phyloP scores from a whole-genome alignment of 1,140 invertebrate genomes.

The Megalonaias nervosa region DNA sequence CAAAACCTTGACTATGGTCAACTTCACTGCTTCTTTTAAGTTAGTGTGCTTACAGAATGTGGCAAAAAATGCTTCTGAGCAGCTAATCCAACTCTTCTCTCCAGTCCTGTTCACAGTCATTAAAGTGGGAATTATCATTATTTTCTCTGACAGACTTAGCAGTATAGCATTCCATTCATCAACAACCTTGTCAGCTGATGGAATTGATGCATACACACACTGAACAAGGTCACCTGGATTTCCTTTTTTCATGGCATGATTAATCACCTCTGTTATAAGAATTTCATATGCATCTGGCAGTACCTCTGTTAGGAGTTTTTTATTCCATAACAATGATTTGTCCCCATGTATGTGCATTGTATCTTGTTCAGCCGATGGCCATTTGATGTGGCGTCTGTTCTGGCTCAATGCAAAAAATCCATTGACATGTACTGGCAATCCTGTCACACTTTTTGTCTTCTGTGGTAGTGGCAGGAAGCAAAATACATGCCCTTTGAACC shows the following conservation, averaged over 20 bases:
- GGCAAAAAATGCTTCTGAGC: constrained; percentile 16
- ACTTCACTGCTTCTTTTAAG: too few species aligned
- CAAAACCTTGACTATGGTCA: too few species aligned
- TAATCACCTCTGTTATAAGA: constrained; percentile 27
- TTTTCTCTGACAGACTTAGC: neutral
- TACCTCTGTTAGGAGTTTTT: constrained; percentile 51
- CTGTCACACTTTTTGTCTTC: constrained; percentile 47
- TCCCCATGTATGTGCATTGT: constrained; percentile 38
- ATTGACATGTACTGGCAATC: constrained; percentile 64
- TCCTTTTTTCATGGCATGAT: neutral
- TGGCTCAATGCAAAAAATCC: constrained; percentile 63
- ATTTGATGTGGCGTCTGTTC: constrained; percentile 62
- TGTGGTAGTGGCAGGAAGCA: constrained; percentile 65
- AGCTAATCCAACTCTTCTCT: constrained; percentile 7
- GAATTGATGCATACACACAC: constrained; percentile 27
- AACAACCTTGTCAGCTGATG: constrained; percentile 5
- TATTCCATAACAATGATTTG: constrained; percentile 58
- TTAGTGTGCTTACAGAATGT: constrained; percentile 1
- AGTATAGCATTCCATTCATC: constrained; percentile 13
- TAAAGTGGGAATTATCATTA: neutral
- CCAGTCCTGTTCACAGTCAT: neutral
- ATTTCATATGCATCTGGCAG: constrained; percentile 44
- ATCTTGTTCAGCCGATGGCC: constrained; percentile 50
- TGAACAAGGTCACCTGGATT: neutral
- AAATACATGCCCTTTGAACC: constrained; percentile 58